Evolutionary conservation across 2,797 vertebrate species (phyloP), one percentile per base, ranked within the genome.

Genomic region (Cephalopachus bancanus): DNA sequence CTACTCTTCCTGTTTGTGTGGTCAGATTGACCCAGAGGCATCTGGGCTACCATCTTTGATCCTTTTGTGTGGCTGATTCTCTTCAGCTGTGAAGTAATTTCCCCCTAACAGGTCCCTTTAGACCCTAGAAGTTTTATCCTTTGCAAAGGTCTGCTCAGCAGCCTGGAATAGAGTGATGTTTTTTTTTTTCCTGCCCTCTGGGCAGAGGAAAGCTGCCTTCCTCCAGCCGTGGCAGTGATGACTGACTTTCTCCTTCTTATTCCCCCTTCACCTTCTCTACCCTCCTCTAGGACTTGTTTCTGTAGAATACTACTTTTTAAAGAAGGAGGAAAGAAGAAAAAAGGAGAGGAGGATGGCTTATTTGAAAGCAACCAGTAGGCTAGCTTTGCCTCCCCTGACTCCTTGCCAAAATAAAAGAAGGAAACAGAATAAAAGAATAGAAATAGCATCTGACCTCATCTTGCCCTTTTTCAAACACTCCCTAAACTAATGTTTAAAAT

Each of bases 261-360:
- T 87, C 51, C 28, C 33, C 57, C 80, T 49, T 81, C 74, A 81
- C 79, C 28, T 96, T 93, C 79, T 28, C 22, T 96, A 51, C 75
- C 64, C 37, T 96, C 93, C 53, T 76, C 53, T 44, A 83, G 49
- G 79, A 95, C 69, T 49, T 78, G n/a, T 89, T 90, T 93, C 53
- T 92, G 14, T 75, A 94, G 86, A 91, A 79, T 65, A 85, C 44
- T 57, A n/a, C 60, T 83, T 88, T 97, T 93, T 93, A 55, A 96
- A 96, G 88, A 28, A 80, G 84, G 89, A 89, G 78, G 19, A 33
- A 33, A n/a, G n/a, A 65, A 17, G 60, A n/a, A 17, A 69, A 69
- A 20, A 17, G n/a, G n/a, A 71, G 17, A 44, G 44, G 44, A 87
- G 24, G 64, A 10, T 91, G 80, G 15, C 69, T 97, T 86, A 87